These are phyloP conservation scores for Lanius ludovicianus DNA, from an alignment of 2,113 vertebrate species.

Conservation along the genomic window DNA sequence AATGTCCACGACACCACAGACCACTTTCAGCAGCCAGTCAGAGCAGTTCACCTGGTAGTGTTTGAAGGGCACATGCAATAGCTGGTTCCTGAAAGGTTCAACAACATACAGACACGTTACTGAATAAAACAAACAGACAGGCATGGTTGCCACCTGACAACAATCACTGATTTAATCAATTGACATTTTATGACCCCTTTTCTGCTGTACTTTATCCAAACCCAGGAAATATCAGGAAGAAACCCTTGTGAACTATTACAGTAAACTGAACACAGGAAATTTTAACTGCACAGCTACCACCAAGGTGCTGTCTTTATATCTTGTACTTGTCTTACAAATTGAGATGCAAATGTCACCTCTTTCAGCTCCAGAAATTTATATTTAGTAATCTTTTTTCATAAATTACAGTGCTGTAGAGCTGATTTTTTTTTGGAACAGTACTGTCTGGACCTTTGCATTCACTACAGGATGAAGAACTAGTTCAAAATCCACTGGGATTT, in stretches of 20 bases:
- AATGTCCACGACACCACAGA: conserved; percentile 77
- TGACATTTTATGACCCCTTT: background rate
- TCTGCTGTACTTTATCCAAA: background rate
- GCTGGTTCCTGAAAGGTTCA: conserved; percentile 75
- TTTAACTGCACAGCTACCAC: background rate
- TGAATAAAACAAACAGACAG: background rate
- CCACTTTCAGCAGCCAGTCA: conserved; percentile 79
- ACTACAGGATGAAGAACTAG: background rate
- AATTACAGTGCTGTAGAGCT: background rate
- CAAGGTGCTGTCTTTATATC: background rate
- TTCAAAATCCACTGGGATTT: background rate
- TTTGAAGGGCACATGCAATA: conserved; percentile 73
- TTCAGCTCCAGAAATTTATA: background rate
- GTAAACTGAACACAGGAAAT: background rate
- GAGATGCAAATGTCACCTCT: background rate
- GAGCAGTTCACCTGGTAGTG: conserved; percentile 80
- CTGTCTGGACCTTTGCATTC: background rate
- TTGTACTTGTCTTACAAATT: background rate
- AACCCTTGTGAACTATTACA: background rate
- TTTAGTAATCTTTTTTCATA: background rate
- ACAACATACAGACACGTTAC: background rate
- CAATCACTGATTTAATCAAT: background rate
- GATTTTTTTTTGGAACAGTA: background rate
- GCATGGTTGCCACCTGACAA: background rate
- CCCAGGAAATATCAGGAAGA: background rate